Percentiles rank a stretch among this genome's conserved stretches.
Evolutionary conservation across 2,888 invertebrate genomes (phyloP).

Genomic region (Sussaba pulchella): DNA sequence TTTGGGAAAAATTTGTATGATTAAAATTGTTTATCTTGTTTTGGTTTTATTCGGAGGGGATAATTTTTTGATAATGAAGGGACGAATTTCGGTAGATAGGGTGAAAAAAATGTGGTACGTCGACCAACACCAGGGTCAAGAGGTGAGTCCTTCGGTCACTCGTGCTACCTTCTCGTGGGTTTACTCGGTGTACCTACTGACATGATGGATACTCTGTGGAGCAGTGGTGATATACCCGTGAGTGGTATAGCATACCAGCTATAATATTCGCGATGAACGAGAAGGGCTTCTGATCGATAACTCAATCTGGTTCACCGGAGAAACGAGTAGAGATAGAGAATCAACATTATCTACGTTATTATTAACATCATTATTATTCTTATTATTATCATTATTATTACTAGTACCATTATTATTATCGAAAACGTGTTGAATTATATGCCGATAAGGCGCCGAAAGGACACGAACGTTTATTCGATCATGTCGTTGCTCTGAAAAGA

Average conservation of each 20-base stretch:
- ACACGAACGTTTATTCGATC: background rate
- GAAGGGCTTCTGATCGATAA: slow-evolving; percentile 58
- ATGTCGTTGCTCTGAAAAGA: background rate
- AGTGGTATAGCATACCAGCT: slow-evolving; percentile 4
- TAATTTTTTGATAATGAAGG: background rate
- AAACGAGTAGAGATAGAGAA: slow-evolving; percentile 27
- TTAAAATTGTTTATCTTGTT: no score
- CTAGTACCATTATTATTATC: background rate
- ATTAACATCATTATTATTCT: background rate
- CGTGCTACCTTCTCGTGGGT: slow-evolving; percentile 9
- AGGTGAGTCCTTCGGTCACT: slow-evolving; percentile 9
- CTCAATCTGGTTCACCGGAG: slow-evolving; percentile 57
- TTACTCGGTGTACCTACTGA: slow-evolving; percentile 8
- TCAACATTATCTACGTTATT: background rate
- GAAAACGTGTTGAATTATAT: background rate
- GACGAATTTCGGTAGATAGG: background rate
- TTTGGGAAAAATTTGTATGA: no score
- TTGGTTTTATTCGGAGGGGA: background rate
- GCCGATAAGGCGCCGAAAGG: background rate
- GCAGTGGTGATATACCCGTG: slow-evolving; percentile 36
- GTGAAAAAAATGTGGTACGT: slow-evolving; percentile 1
- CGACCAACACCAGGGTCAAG: background rate
- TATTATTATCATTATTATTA: slow-evolving; percentile 11
- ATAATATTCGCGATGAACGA: slow-evolving; percentile 27
- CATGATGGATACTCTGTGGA: slow-evolving; percentile 35